phyloP scores from a whole-genome alignment of 2,113 vertebrate genomes.

The Dipodomys merriami region DNA sequence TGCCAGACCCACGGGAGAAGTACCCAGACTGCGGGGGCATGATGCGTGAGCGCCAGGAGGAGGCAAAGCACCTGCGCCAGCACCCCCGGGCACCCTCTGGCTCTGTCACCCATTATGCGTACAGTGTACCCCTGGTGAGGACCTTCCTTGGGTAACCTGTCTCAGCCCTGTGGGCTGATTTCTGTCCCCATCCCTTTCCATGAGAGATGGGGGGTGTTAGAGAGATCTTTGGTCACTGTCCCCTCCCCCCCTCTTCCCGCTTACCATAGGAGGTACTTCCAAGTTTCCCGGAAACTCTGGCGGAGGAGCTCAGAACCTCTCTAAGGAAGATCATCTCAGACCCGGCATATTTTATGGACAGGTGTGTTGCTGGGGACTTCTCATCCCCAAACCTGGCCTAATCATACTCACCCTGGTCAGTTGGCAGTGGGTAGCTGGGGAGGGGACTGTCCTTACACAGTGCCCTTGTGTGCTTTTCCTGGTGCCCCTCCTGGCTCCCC shows the following conservation, averaged over 20 bases:
- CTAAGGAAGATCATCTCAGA: constrained; percentile 90
- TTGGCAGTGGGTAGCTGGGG: not conserved
- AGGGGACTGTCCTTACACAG: not conserved
- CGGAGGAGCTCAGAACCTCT: constrained; percentile 93
- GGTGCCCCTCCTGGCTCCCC: not conserved
- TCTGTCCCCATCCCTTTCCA: not conserved
- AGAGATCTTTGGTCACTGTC: not conserved
- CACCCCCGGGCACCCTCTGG: constrained; percentile 87
- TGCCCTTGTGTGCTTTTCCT: accelerated
- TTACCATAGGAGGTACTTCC: not conserved
- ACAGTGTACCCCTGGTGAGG: constrained; percentile 90
- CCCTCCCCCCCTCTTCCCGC: not conserved
- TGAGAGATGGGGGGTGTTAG: not conserved
- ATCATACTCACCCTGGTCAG: not conserved
- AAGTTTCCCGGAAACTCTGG: constrained; percentile 86
- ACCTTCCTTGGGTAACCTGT: too few species aligned
- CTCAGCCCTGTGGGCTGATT: not conserved
- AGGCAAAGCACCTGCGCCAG: constrained; percentile 90
- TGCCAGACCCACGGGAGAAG: constrained; percentile 91
- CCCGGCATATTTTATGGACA: constrained; percentile 88
- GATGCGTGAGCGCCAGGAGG: constrained; percentile 90
- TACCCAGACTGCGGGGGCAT: constrained; percentile 89
- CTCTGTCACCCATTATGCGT: constrained; percentile 89
- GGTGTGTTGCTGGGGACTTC: constrained; percentile 77
- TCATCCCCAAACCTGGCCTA: not conserved